These are phyloP conservation scores for Dioctria rufipes DNA, from an alignment of 2,888 invertebrate species.

Conservation along the genomic window DNA sequence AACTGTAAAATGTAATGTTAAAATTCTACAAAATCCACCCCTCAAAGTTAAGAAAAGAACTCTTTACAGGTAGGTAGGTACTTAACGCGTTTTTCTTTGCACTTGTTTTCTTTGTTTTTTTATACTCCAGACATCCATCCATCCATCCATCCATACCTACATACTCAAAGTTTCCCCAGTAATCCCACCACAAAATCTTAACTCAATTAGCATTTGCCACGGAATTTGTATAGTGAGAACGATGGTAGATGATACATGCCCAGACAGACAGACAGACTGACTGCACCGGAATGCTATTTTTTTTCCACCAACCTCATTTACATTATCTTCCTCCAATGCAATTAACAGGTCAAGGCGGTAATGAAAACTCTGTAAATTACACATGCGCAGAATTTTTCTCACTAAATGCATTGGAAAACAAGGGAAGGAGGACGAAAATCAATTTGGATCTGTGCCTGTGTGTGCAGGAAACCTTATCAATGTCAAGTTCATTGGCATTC, in stretches of 20 bases:
- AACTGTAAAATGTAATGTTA: too few relatives aligned
- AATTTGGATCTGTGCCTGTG: background rate
- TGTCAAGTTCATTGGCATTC: slow-evolving; percentile 69
- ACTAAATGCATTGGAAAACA: background rate
- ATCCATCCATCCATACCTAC: too few relatives aligned
- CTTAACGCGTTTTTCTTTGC: too few relatives aligned
- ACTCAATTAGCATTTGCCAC: slow-evolving; percentile 26
- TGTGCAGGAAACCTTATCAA: slow-evolving; percentile 66
- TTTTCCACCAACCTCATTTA: background rate
- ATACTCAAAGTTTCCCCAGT: background rate
- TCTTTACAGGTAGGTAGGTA: too few relatives aligned
- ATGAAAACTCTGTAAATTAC: slow-evolving; percentile 12
- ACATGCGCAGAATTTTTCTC: slow-evolving; percentile 24
- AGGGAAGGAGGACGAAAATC: background rate
- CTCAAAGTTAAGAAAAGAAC: too few relatives aligned
- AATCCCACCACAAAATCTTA: slow-evolving; percentile 29
- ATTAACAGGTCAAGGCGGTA: slow-evolving; percentile 34
- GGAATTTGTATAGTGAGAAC: background rate
- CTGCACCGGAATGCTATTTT: too few relatives aligned
- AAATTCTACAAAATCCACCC: too few relatives aligned
- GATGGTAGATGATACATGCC: background rate
- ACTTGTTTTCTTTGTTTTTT: too few relatives aligned
- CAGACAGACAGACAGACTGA: too few relatives aligned
- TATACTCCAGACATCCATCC: too few relatives aligned
- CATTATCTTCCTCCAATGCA: slow-evolving; percentile 8